Base-by-base conservation (phyloP, 2,888 invertebrate genomes). In the Iselma pallidipennis region DNA sequence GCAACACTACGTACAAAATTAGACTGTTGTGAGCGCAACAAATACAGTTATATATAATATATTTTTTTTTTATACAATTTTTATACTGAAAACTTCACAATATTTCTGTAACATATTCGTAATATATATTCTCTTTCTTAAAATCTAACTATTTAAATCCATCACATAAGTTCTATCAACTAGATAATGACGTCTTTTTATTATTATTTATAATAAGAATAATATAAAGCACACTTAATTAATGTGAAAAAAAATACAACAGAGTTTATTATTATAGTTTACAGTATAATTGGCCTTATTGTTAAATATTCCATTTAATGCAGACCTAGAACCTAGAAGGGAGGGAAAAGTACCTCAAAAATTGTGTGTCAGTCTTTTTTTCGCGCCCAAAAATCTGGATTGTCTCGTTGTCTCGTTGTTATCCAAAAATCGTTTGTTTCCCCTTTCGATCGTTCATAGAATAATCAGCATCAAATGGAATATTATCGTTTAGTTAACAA, bases 1-100 rank as follows among this genome's bases (percentile, higher is more conserved):
- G 82, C 82, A 80, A 75, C n/a, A 81, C 84, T 84, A 84, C 83
- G 82, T 84, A 83, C 82, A 83, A 84, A 84, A 84, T 78, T 79
- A 79, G 76, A 78, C 76, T 78, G 75, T 75, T 71, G 76, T 78
- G 80, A 79, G 79, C 78, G 69, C 78, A 79, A 79, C 77, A 78
- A 76, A 76, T 72, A 73, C n/a, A n/a, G n/a, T n/a, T n/a, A n/a
- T n/a, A n/a, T n/a, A n/a, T n/a, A n/a, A n/a, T n/a, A n/a, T n/a
- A n/a, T n/a, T n/a, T n/a, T n/a, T n/a, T n/a, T n/a, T 74, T 73
- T 74, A 16, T 73, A 74, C 72, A 74, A 70, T 54, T 28, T 57
- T 67, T 63, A 64, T 61, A 66, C 68, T 71, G 71, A 72, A 71
- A 69, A 75, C 68, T 68, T 73, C 71, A 70, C 71, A 33, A 16